phyloP scores from a whole-genome alignment of 2,797 vertebrate genomes.

The Gastrophryne carolinensis region DNA sequence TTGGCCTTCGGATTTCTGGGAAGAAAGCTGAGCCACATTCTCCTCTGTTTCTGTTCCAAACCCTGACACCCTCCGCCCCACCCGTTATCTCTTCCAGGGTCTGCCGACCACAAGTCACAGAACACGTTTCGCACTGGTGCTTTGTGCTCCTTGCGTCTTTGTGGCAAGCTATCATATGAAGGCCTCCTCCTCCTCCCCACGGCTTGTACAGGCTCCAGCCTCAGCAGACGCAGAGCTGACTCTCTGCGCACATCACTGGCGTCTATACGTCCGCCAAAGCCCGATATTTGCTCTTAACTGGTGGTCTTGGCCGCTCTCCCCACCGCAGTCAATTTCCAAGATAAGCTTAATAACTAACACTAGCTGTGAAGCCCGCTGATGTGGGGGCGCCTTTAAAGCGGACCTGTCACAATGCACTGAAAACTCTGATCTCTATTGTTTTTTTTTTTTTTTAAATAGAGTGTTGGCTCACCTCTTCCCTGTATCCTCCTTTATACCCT shows the following conservation, averaged over 20 bases:
- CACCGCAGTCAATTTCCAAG: slow-evolving; percentile 29
- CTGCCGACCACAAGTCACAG: background rate
- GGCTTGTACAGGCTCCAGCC: slow-evolving; percentile 6
- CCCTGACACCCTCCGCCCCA: too few relatives aligned
- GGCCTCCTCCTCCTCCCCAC: slow-evolving; percentile 6
- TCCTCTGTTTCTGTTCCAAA: background rate
- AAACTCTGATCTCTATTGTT: background rate
- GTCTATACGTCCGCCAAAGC: slow-evolving; percentile 32
- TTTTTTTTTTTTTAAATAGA: too few relatives aligned
- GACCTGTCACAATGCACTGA: background rate
- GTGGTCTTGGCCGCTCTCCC: slow-evolving; percentile 45
- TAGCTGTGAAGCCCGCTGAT: background rate
- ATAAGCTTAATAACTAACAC: slow-evolving; percentile 5
- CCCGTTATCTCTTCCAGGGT: too few relatives aligned
- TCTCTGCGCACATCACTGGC: slow-evolving; percentile 22
- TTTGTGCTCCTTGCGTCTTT: background rate
- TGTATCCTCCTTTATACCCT: too few relatives aligned
- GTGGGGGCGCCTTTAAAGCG: background rate
- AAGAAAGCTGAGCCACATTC: background rate
- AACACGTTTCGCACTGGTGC: background rate
- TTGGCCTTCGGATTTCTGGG: too few relatives aligned
- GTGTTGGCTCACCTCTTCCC: too few relatives aligned
- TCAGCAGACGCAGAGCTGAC: slow-evolving; percentile 12
- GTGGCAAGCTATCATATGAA: background rate
- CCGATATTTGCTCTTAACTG: slow-evolving; percentile 45